Evolutionary conservation across 2,888 invertebrate species (phyloP), one percentile per base, ranked within the genome.

Genomic region (Dendrolimus houi): DNA sequence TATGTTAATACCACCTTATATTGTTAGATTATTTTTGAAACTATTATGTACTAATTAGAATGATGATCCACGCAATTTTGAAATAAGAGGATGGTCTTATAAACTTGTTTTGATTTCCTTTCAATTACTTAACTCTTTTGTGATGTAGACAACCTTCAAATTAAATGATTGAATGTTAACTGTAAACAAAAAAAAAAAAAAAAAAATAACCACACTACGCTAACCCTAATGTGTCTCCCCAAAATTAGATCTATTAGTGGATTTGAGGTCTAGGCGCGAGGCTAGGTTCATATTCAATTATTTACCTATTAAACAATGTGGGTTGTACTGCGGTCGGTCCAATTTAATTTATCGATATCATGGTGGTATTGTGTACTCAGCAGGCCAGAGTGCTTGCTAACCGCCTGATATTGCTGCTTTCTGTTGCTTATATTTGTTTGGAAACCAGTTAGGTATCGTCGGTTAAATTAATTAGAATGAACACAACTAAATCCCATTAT

Each of bases 341-440:
- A 85, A 86, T 87, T 86, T 80, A 85, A 84, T 83, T 84, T 83
- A 83, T 81, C 77, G 75, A 74, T 73, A 67, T 60, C 63, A 56
- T 29, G 55, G 17, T 55, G 57, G 61, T 62, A 63, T 60, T 74
- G 75, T 73, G 64, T 71, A 60, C 58, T 65, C 60, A 62, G 68
- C 63, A 60, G 58, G 47, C 12, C 47, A 60, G 57, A 61, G 56
- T 56, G 55, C 52, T 54, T 9, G 53, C 41, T 47, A 40, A 52
- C 57, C 53, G 55, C 10, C 47, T 47, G 47, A 47, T 47, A 12
- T 47, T 47, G 47, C 47, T 47, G 47, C 47, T 47, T 47, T 47
- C 47, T 47, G 47, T 47, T 47, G 47, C 47, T 12, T 47, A 29
- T 29, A 12, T 47, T 47, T 47, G 47, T 47, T 47, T 47, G 47